Conservation (phyloP, 2,113 vertebrate species). For the Phrynocephalus versicolor region DNA sequence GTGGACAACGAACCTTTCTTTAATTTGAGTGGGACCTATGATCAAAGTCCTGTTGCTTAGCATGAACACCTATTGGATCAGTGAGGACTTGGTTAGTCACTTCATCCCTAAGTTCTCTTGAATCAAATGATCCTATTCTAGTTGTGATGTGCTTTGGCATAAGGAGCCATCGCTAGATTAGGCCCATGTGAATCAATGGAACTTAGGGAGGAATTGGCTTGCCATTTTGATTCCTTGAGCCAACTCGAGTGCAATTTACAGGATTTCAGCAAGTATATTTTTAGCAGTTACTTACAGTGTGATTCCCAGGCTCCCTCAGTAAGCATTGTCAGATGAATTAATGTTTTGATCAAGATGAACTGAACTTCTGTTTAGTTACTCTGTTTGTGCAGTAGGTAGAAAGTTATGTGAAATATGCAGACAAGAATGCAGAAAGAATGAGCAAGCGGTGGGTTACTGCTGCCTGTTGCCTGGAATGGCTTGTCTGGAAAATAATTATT, state of each 20-base stretch:
- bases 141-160: neutral
- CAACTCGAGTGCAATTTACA: neutral
- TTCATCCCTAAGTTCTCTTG: no score
- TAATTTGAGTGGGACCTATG: neutral
- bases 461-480: neutral
- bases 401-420: neutral
- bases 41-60: no score
- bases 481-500: neutral
- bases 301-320: no score
- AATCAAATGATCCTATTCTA: no score
- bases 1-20: neutral
- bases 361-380: neutral
- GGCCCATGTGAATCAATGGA: no score
- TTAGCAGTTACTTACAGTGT: no score
- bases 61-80: no score
- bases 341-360: neutral
- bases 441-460: neutral
- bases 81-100: no score
- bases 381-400: neutral
- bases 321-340: no score
- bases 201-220: neutral
- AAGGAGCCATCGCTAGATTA: neutral
- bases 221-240: neutral
- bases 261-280: no score
- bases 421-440: neutral